Base-by-base conservation (phyloP, 2,888 invertebrate genomes). In the Trissonchulus sp. region DNA sequence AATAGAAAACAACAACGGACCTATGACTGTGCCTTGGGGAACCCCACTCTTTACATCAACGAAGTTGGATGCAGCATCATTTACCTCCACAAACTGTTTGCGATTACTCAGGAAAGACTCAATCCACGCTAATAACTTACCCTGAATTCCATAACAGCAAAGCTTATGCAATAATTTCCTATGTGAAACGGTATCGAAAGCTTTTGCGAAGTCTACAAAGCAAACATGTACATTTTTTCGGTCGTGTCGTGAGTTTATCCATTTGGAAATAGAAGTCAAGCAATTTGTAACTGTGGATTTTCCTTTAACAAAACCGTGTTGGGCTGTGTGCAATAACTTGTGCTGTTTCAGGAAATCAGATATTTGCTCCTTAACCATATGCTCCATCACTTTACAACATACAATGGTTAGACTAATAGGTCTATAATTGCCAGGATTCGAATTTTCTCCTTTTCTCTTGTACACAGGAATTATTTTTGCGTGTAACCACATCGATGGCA, bases 1-100 rank as follows among this genome's bases (percentile, higher is more conserved):
- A n/a, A n/a, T n/a, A 60, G n/a, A n/a, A 60, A 60, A 60, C 60
- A 60, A 60, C n/a, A 60, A n/a, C n/a, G 60, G 60, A n/a, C 60
- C 60, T 18, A 60, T 18, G 60, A 60, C 60, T 18, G n/a, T n/a
- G 18, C 60, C 60, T 60, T 60, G 60, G 60, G 60, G 60, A n/a
- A 60, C n/a, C 18, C 60, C 60, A 60, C 60, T 60, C 18, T 18
- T 60, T 60, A 60, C 60, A 18, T 60, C 60, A 18, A 18, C 60
- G n/a, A 60, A 18, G n/a, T 60, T 18, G n/a, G 60, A 60, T n/a
- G 60, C 18, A 60, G 60, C 18, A 60, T n/a, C 60, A n/a, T 60
- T 60, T n/a, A 60, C 18, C 18, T 18, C n/a, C n/a, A 60, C 60
- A 18, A n/a, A 18, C n/a, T 60, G 60, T 60, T 18, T 60, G 18